A percentile compares a stretch with the other conserved stretches of the same genome.
Conservation (phyloP, 2,888 invertebrate genomes). For the Tridacna gigas region DNA sequence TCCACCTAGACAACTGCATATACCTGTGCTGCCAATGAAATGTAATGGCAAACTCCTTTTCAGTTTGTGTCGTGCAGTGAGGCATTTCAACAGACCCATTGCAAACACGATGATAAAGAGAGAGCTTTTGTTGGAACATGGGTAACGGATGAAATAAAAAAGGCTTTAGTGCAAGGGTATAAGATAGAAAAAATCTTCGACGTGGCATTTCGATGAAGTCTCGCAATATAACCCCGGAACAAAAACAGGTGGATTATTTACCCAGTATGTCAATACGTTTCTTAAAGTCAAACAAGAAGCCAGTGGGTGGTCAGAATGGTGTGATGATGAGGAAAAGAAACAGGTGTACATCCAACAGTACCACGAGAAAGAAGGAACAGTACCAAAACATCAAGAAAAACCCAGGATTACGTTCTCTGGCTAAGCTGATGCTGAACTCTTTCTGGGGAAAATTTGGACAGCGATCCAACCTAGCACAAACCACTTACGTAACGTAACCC, state of each 20-base stretch:
- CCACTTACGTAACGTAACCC: slow-evolving; percentile 4
- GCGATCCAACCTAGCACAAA: slow-evolving; percentile 35
- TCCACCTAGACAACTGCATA: slow-evolving; percentile 72
- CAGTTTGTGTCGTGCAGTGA: slow-evolving; percentile 76
- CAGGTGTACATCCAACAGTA: slow-evolving; percentile 59
- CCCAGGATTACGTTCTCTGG: slow-evolving; percentile 41
- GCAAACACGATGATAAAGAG: slow-evolving; percentile 53
- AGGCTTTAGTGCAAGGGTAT: slow-evolving; percentile 79
- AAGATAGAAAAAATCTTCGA: slow-evolving; percentile 75
- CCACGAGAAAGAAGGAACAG: slow-evolving; percentile 41
- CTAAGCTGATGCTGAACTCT: slow-evolving; percentile 33
- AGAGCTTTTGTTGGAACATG: slow-evolving; percentile 77
- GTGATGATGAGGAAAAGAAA: slow-evolving; percentile 56
- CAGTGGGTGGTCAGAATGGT: slow-evolving; percentile 66
- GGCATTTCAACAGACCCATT: slow-evolving; percentile 38
- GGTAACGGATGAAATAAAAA: slow-evolving; percentile 79
- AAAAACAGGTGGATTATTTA: slow-evolving; percentile 71
- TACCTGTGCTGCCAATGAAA: slow-evolving; percentile 77
- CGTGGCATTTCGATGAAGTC: slow-evolving; percentile 78
- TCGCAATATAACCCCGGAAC: slow-evolving; percentile 49
- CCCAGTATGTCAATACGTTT: slow-evolving; percentile 39
- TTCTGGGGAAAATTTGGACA: slow-evolving; percentile 46
- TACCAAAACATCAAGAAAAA: slow-evolving; percentile 34
- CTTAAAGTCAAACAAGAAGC: slow-evolving; percentile 43
- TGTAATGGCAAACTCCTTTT: slow-evolving; percentile 81